Evolutionary conservation across 2,888 invertebrate species (phyloP), one percentile per base, ranked within the genome.

Genomic region (Philopedon plagiatum): DNA sequence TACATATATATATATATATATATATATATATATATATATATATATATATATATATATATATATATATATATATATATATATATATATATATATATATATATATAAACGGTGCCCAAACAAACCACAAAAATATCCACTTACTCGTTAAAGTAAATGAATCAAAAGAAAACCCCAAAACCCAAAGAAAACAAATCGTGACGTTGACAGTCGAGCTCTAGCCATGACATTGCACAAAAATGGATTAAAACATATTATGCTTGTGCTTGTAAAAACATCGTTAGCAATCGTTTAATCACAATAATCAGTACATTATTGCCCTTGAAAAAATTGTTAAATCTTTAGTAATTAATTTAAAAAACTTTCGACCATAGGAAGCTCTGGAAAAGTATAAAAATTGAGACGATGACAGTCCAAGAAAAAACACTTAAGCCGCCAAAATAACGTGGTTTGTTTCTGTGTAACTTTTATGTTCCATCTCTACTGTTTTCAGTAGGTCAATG

Each of bases 231-330:
- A 37, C 44, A 44, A 44, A 9, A 19, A 1, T 44, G 9, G 9
- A 13, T 44, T 2, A 1, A 21, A 21, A 9, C 23, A 23, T 46
- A n/a, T n/a, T n/a, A 46, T 46, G 46, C n/a, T 46, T 21, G 13
- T 15, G 5, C 5, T 23, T n/a, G n/a, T n/a, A 46, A 23, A n/a
- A 23, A 11, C 21, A 5, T 46, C 23, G 21, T 21, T 23, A 21
- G n/a, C n/a, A 46, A 46, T 46, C 19, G 5, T 15, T 46, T 46
- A 46, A 46, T 46, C 46, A 46, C 7, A 44, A 44, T 46, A 46
- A 21, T 46, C 46, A 23, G n/a, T 23, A 23, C 3, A n/a, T n/a
- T n/a, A 5, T 21, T 46, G 46, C 46, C 46, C 46, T 46, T 46
- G 46, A 46, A 46, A 46, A 23, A 13, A 44, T 44, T 44, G n/a